Evolutionary conservation across 2,797 vertebrate genomes (phyloP), one percentile per base, ranked within the genome.

Genomic region (Micropoecilia bifurca): DNA sequence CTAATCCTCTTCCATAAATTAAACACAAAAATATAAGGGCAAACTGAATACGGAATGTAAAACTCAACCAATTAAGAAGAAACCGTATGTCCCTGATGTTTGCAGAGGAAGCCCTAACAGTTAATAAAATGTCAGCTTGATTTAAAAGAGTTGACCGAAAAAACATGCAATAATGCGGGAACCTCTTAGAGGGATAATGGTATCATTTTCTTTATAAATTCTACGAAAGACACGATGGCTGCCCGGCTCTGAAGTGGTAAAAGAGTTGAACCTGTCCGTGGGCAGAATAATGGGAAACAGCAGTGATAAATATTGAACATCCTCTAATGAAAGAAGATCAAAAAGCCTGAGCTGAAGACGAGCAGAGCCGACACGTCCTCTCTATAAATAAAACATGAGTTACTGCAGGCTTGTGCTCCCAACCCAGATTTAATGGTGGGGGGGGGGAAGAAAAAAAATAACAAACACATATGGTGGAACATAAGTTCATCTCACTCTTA

Each of bases 231-330:
- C 57, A 48, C n/a, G 82, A 85, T 81, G 63, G 80, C 75, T 77
- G 80, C 55, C 57, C 20, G 25, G 47, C 57, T 88, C 57, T 78
- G 63, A 90, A 91, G 81, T 83, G 78, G 81, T 79, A 83, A 87
- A 82, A 85, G 72, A 90, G 78, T 84, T 75, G 77, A 87, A 91
- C 86, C 87, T 89, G 86, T 90, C 84, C 81, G 92, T 74, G 69
- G 86, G 82, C 82, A 87, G 88, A 90, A 93, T 93, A 93, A 94
- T 93, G 80, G 92, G 87, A 91, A 85, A 87, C 87, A 75, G 83
- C 85, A 75, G 88, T 94, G 91, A 95, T 94, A 94, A 95, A 96
- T 95, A 95, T 95, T 95, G 90, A 94, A 95, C 92, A 93, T 93
- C 89, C 84, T 89, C 90, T 92, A 93, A 95, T 94, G 93, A 93